Evolutionary conservation across 1,140 invertebrate genomes (phyloP).

Genomic region (Acromyrmex heyeri): DNA sequence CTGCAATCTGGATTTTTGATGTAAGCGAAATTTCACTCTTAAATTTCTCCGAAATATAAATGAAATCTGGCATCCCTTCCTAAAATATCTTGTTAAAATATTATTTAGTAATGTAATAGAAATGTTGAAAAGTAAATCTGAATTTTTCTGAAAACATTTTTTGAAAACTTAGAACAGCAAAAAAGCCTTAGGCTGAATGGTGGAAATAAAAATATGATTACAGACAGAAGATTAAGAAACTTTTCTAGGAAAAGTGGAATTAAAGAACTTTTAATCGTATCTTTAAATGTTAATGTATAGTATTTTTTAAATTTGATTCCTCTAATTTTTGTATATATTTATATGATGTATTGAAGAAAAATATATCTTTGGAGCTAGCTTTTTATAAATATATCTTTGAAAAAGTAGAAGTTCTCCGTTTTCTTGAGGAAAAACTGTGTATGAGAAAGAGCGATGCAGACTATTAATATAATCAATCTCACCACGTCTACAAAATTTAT

Average conservation of each 20-base stretch:
- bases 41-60: no score
- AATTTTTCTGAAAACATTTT: background rate
- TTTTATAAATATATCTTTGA: background rate
- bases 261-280: background rate
- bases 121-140: no score
- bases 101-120: no score
- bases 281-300: background rate
- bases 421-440: background rate
- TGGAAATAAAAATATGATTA: no score
- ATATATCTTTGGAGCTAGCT: background rate
- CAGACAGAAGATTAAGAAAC: no score
- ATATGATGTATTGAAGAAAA: background rate
- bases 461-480: conserved; percentile 9
- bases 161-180: background rate
- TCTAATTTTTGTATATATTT: background rate
- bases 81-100: no score
- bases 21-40: no score
- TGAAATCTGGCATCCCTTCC: no score
- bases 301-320: background rate
- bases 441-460: background rate
- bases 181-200: no score
- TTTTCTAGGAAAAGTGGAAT: no score
- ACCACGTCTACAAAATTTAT: background rate
- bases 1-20: no score
- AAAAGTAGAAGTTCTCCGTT: background rate